Percentiles rank a stretch among this genome's conserved stretches.
These are phyloP conservation scores for Carduelis carduelis DNA, from an alignment of 2,797 vertebrate genomes.

Conservation along the genomic window DNA sequence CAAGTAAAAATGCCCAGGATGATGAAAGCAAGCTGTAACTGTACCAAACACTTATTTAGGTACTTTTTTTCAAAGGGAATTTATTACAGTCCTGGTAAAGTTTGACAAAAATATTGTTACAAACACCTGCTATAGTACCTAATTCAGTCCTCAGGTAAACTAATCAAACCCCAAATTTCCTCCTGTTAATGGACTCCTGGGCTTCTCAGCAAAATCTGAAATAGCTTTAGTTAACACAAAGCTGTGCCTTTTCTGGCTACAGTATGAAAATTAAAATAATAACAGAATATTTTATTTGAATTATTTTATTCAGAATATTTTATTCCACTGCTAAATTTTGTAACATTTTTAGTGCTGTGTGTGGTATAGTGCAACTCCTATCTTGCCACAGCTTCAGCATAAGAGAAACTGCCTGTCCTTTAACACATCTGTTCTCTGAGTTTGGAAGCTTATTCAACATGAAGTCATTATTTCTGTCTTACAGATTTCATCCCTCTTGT, in stretches of 20 bases:
- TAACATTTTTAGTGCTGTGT: neutral
- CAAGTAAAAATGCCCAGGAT: neutral
- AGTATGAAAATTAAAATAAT: neutral
- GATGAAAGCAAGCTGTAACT: neutral
- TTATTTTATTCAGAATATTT: neutral
- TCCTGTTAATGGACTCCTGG: neutral
- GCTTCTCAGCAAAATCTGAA: neutral
- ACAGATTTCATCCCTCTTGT: neutral
- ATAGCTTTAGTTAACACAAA: neutral
- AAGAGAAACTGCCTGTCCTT: neutral
- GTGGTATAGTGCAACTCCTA: rapidly evolving
- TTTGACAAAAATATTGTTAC: neutral
- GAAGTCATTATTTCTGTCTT: neutral
- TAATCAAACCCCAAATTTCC: neutral
- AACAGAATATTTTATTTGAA: neutral
- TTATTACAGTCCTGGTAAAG: neutral
- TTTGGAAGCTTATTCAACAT: neutral
- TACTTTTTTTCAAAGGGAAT: neutral
- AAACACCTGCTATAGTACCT: neutral
- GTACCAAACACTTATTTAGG: neutral
- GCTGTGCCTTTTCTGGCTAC: neutral
- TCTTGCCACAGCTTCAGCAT: neutral
- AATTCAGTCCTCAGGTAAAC: neutral
- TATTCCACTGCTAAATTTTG: neutral
- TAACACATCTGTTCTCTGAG: neutral